Evolutionary conservation across 2,888 invertebrate genomes (phyloP).

Genomic region (Caenorhabditis sp.): DNA sequence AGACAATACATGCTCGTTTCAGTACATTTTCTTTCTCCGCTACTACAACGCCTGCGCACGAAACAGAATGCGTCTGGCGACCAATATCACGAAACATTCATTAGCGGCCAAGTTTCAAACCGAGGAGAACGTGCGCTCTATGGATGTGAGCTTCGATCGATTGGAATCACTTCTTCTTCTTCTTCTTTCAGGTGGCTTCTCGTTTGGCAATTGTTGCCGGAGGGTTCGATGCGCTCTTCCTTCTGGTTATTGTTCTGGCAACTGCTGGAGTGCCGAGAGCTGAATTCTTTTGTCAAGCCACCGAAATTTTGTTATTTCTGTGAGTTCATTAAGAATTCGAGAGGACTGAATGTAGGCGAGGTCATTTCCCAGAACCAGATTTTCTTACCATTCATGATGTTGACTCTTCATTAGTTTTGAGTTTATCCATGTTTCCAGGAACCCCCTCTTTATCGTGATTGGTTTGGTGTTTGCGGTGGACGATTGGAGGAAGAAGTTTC

Average conservation of each 20-base stretch:
- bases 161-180: too few relatives aligned
- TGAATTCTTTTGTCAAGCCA: conserved; percentile 10
- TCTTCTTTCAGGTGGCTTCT: conserved; percentile 14
- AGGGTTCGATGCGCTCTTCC: conserved; percentile 9
- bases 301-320: conserved; percentile 14
- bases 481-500: conserved; percentile 30
- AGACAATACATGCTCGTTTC: not conserved
- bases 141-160: conserved; percentile 20
- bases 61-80: conserved; percentile 16
- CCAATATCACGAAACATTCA: conserved; percentile 29
- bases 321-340: too few relatives aligned
- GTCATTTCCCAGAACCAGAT: too few relatives aligned
- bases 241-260: not conserved
- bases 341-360: too few relatives aligned
- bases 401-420: not conserved
- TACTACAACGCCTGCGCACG: conserved; percentile 17
- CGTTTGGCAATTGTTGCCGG: conserved; percentile 1
- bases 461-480: conserved; percentile 6
- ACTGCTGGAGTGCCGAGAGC: not conserved
- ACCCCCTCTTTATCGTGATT: conserved; percentile 26
- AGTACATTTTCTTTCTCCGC: conserved; percentile 29
- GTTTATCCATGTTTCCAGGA: conserved; percentile 12
- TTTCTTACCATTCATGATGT: too few relatives aligned
- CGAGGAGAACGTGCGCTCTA: conserved; percentile 38
- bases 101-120: conserved; percentile 45